phyloP scores from a whole-genome alignment of 2,888 invertebrate species.

The Drosophila longiperda region DNA sequence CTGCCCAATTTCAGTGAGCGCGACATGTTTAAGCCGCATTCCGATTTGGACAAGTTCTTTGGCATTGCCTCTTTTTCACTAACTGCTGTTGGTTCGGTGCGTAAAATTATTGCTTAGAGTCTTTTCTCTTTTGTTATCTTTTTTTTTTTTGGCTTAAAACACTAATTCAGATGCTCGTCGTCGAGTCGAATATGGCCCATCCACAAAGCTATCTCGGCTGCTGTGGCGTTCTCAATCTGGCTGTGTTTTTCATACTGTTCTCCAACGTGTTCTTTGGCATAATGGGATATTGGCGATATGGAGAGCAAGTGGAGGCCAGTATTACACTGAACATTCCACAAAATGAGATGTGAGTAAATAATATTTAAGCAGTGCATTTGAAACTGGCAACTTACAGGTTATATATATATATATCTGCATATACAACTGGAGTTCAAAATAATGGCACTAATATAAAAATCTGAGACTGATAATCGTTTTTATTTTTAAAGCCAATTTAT shows the following conservation, averaged over 20 bases:
- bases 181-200: slow-evolving; percentile 97
- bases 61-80: slow-evolving; percentile 96
- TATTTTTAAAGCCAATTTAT: not conserved
- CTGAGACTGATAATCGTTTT: not conserved
- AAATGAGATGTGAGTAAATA: slow-evolving; percentile 87
- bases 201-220: slow-evolving; percentile 94
- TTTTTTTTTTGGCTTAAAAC: not conserved
- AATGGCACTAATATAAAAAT: not conserved
- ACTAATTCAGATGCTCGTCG: slow-evolving; percentile 92
- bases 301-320: slow-evolving; percentile 89
- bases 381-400: not conserved
- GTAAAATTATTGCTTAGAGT: slow-evolving; percentile 71
- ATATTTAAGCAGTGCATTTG: not conserved
- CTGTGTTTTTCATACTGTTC: slow-evolving; percentile 92
- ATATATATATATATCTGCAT: not conserved
- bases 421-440: not conserved
- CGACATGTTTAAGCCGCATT: slow-evolving; percentile 83
- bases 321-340: slow-evolving; percentile 94
- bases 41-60: slow-evolving; percentile 91
- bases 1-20: slow-evolving; percentile 85
- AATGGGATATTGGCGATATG: slow-evolving; percentile 95
- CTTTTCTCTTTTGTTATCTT: too few species aligned
- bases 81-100: slow-evolving; percentile 92
- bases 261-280: slow-evolving; percentile 93
- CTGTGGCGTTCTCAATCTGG: slow-evolving; percentile 94